A percentile compares a stretch with the other conserved stretches of the same genome.
phyloP scores from a whole-genome alignment of 1,140 invertebrate species.

The Palaemon carinicauda region DNA sequence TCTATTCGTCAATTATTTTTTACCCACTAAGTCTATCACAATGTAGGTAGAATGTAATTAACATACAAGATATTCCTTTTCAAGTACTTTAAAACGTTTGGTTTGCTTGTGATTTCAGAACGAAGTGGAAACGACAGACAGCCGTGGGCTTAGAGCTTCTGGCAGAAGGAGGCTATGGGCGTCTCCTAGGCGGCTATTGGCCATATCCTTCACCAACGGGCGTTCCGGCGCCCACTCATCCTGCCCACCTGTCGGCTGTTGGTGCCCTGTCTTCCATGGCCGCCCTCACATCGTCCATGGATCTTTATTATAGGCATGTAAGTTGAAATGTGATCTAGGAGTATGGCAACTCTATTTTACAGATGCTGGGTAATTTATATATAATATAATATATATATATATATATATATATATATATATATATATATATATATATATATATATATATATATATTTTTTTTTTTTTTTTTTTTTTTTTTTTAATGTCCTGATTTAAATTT shows the following conservation, averaged over 20 bases:
- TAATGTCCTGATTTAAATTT: too few relatives aligned
- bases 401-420: too few relatives aligned
- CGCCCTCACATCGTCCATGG: conserved; percentile 40
- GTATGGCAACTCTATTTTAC: too few relatives aligned
- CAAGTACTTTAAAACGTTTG: background rate
- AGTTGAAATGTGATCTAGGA: too few relatives aligned
- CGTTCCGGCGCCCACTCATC: conserved; percentile 11
- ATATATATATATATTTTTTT: too few relatives aligned
- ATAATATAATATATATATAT: too few relatives aligned
- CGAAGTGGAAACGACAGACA: conserved; percentile 44
- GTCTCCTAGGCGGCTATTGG: conserved; percentile 37
- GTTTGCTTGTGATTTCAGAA: background rate
- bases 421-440: too few relatives aligned
- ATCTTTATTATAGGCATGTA: conserved; percentile 39
- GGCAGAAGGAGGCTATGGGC: conserved; percentile 41
- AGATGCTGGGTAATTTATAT: too few relatives aligned
- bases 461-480: too few relatives aligned
- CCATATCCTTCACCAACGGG: conserved; percentile 26
- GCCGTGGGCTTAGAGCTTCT: conserved; percentile 35
- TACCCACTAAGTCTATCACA: too few relatives aligned
- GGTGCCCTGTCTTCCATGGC: conserved; percentile 46
- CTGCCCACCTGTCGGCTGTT: conserved; percentile 39
- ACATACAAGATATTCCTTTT: background rate
- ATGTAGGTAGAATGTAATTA: too few relatives aligned
- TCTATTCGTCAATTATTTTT: too few relatives aligned